Evolutionary conservation across 1,140 invertebrate genomes (phyloP), one percentile per base, ranked within the genome.

Genomic region (Apis cerana): DNA sequence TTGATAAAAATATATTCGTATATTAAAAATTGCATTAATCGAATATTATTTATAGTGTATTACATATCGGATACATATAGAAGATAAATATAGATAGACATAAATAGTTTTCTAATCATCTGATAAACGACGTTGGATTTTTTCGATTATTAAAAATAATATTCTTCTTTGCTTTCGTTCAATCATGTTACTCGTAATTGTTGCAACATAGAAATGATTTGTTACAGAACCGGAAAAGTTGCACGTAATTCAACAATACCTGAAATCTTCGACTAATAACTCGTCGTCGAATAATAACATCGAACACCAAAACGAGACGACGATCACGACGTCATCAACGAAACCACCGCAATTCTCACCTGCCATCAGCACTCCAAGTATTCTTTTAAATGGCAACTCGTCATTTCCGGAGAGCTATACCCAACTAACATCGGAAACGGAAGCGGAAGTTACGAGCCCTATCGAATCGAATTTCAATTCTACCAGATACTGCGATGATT

Each of bases 201-300:
- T 62, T 13, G 12, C 17, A 64, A 64, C 9, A 23, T 27, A 9
- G 23, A 9, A 23, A 54, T n/a, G 23, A 56, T 71, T 33, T 61
- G 23, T 75, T 64, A 23, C 88, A 94, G 93, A 93, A 67, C 93
- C 93, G 33, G 91, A 94, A 64, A 93, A 94, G 85, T 87, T 94
- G 65, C 92, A 93, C 83, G 91, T 93, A 71, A 93, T 94, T 85
- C 93, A 94, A 80, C 93, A 94, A 83, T 94, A 94, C 80, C 88
- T 94, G 83, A 93, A 89, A 69, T 93, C 92, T 71, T 89, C 89
- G 19, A 85, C 89, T 56, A 84, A 85, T 50, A 91, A 90, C 23
- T 84, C 90, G 67, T 84, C 84, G 62, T 82, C 84, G 59, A 58
- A 70, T 54, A 77, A 82, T 33, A 90, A 91, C 69, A 74, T 59